Percentiles rank a stretch among this genome's conserved stretches.
Conservation (phyloP, 2,797 vertebrate genomes). For the Cyprinodon diabolis region DNA sequence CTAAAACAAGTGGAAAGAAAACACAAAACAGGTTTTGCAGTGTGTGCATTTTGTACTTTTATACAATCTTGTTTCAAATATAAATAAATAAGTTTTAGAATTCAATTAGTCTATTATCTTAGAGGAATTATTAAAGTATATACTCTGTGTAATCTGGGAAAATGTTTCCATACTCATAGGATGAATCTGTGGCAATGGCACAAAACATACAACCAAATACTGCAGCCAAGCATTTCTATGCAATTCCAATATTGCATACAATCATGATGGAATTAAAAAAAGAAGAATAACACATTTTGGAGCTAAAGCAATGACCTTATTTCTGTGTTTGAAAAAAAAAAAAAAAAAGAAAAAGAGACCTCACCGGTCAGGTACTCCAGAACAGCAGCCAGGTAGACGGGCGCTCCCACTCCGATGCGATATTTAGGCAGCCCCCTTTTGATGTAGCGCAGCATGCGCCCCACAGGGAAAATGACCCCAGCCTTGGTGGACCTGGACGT, state of each 20-base stretch:
- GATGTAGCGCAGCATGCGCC: slow-evolving; percentile 97
- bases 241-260: too few species aligned
- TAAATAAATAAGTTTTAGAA: background rate
- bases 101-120: background rate
- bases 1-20: too few species aligned
- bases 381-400: slow-evolving; percentile 97
- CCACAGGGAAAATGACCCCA: slow-evolving; percentile 97
- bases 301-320: background rate
- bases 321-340: too few species aligned
- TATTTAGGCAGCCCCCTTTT: slow-evolving; percentile 95
- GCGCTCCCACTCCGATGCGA: slow-evolving; percentile 95
- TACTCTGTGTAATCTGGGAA: too few species aligned
- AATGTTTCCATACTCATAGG: too few species aligned
- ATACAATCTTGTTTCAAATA: background rate
- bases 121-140: too few species aligned
- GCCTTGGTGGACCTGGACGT: slow-evolving; percentile 96
- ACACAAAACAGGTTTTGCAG: too few species aligned
- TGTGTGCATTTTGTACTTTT: background rate
- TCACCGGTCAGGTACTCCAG: slow-evolving; percentile 97
- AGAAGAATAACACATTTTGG: background rate
- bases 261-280: background rate
- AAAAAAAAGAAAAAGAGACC: slow-evolving; percentile 27
- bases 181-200: background rate
- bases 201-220: background rate
- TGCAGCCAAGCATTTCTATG: background rate